A percentile compares a stretch with the other conserved stretches of the same genome.
Evolutionary conservation across 2,888 invertebrate species (phyloP).

Genomic region (Chydorus sphaericus): DNA sequence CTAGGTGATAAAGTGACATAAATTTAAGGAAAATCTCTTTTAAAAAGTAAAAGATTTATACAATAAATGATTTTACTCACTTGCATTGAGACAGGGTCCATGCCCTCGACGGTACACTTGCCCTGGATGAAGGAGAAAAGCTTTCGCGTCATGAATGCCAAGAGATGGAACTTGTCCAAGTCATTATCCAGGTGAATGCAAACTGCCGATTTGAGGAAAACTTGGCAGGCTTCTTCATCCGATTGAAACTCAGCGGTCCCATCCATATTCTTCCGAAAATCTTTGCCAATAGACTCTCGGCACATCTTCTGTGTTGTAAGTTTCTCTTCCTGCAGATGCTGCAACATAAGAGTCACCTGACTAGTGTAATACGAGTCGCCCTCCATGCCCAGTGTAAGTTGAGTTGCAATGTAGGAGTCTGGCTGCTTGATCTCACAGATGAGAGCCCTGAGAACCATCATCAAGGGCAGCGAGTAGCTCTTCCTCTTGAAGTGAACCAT

Average conservation of each 20-base stretch:
- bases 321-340: slow-evolving; percentile 54
- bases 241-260: slow-evolving; percentile 21
- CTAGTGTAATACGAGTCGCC: slow-evolving; percentile 66
- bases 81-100: slow-evolving; percentile 90
- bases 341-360: slow-evolving; percentile 54
- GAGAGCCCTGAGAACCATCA: slow-evolving; percentile 73
- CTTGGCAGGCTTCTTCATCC: slow-evolving; percentile 53
- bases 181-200: slow-evolving; percentile 61
- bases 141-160: slow-evolving; percentile 84
- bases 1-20: too few species aligned
- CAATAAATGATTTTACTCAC: too few species aligned
- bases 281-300: slow-evolving; percentile 61
- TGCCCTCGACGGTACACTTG: slow-evolving; percentile 70
- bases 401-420: slow-evolving; percentile 65
- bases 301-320: slow-evolving; percentile 59
- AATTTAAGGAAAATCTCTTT: too few species aligned
- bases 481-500: slow-evolving; percentile 65
- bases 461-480: slow-evolving; percentile 77
- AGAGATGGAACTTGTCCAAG: slow-evolving; percentile 70
- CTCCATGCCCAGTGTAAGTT: slow-evolving; percentile 59
- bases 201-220: slow-evolving; percentile 29
- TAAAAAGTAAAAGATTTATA: too few species aligned
- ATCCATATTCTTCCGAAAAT: slow-evolving; percentile 54
- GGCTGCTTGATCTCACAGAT: slow-evolving; percentile 57
- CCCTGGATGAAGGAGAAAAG: slow-evolving; percentile 68